Percentiles rank a stretch among this genome's conserved stretches.
phyloP scores from a whole-genome alignment of 2,888 invertebrate genomes.

The Heliconius sara region DNA sequence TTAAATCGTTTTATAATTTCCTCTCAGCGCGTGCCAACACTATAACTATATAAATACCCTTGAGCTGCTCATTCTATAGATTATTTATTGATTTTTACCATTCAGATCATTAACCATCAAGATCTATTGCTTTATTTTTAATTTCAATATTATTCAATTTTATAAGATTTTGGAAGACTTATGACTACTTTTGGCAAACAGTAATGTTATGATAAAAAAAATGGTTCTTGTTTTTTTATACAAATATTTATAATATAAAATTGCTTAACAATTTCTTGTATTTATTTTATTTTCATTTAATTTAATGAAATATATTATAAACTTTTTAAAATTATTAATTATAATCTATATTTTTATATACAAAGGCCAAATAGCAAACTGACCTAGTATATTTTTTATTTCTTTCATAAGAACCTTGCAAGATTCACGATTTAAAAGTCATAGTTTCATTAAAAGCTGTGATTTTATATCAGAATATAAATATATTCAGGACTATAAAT shows the following conservation, averaged over 20 bases:
- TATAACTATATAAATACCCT: conserved; percentile 51
- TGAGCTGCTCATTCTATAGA: conserved; percentile 63
- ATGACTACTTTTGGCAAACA: conserved; percentile 1
- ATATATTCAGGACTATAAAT: no score
- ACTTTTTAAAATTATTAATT: background rate
- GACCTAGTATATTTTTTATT: conserved; percentile 31
- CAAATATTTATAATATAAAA: background rate
- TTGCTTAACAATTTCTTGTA: background rate
- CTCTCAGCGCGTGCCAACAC: conserved; percentile 56
- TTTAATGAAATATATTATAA: background rate
- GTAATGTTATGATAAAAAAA: background rate
- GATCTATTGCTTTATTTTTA: conserved; percentile 29
- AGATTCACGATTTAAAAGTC: conserved; percentile 32
- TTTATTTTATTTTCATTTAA: background rate
- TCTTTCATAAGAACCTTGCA: conserved; percentile 32
- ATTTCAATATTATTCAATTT: conserved; percentile 22
- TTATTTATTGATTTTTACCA: conserved; percentile 67
- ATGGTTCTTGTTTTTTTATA: background rate
- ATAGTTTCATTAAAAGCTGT: background rate
- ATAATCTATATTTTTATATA: background rate
- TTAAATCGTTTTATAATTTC: conserved; percentile 6
- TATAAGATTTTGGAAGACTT: conserved; percentile 17
- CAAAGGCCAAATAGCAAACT: conserved; percentile 33
- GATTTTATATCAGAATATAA: background rate
- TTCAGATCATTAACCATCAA: conserved; percentile 61